phyloP scores from a whole-genome alignment of 2,797 vertebrate genomes.

The Halcyon badia region DNA sequence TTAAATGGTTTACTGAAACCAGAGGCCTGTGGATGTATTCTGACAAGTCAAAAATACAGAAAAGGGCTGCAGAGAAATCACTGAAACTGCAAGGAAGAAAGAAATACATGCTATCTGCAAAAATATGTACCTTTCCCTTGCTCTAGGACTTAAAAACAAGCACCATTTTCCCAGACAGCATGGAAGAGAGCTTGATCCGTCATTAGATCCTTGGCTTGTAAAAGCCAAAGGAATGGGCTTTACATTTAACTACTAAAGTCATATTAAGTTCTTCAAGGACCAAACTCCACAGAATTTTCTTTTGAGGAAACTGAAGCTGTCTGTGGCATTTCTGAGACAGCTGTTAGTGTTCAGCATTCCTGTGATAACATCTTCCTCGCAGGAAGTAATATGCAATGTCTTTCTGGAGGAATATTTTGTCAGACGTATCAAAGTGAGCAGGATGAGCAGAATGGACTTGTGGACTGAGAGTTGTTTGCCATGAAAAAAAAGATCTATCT shows the following conservation, averaged over 20 bases:
- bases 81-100: not conserved
- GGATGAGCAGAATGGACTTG: not conserved
- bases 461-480: not conserved
- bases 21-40: not conserved
- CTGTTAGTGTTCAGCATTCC: not conserved
- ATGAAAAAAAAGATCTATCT: not conserved
- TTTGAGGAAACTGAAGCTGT: not conserved
- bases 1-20: not conserved
- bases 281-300: not conserved
- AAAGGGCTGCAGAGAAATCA: not conserved
- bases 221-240: not conserved
- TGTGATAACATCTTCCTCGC: not conserved
- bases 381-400: not conserved
- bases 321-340: not conserved
- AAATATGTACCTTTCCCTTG: not conserved
- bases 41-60: not conserved
- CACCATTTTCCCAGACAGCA: not conserved
- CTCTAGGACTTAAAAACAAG: not conserved
- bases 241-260: not conserved
- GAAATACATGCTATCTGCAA: not conserved
- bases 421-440: not conserved
- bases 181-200: not conserved
- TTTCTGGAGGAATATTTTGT: not conserved
- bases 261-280: not conserved
- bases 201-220: not conserved